Conservation (phyloP, 2,888 invertebrate genomes). For the Halocaridina rubra region DNA sequence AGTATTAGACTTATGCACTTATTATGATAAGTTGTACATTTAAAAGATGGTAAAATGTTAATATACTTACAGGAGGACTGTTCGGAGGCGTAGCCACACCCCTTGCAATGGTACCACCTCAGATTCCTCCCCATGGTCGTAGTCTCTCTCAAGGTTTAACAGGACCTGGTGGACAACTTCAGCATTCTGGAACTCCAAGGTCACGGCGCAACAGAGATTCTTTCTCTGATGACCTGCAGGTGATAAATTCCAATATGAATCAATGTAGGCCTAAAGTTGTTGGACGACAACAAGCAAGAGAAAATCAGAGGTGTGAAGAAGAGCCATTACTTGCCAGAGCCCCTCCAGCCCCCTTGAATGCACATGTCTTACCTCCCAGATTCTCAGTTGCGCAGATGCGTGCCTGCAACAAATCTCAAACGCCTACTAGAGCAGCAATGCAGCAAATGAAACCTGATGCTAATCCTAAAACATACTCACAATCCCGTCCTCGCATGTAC, state of each 20-base stretch:
- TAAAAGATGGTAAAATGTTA: too few species aligned
- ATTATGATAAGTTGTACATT: too few species aligned
- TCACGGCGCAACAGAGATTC: slow-evolving; percentile 44
- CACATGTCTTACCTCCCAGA: slow-evolving; percentile 49
- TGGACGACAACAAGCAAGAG: slow-evolving; percentile 46
- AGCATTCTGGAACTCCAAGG: slow-evolving; percentile 34
- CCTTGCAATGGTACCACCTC: slow-evolving; percentile 75
- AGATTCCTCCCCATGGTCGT: slow-evolving; percentile 59
- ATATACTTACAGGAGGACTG: slow-evolving; percentile 63
- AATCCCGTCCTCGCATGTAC: slow-evolving; percentile 42
- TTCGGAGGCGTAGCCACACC: slow-evolving; percentile 81
- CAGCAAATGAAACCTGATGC: slow-evolving; percentile 42
- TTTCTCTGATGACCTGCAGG: slow-evolving; percentile 52
- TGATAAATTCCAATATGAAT: slow-evolving; percentile 39
- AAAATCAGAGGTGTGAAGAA: slow-evolving; percentile 55
- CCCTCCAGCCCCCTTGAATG: slow-evolving; percentile 40
- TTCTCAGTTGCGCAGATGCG: slow-evolving; percentile 49
- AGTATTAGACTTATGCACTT: too few species aligned
- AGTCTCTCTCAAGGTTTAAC: slow-evolving; percentile 41
- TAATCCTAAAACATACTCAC: slow-evolving; percentile 45
- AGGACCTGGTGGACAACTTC: slow-evolving; percentile 2
- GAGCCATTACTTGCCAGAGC: slow-evolving; percentile 50
- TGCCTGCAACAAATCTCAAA: slow-evolving; percentile 48
- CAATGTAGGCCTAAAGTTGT: slow-evolving; percentile 60
- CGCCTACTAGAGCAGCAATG: slow-evolving; percentile 50